Base-by-base conservation (phyloP, 2,797 vertebrate genomes). In the Rhinogobio ventralis region DNA sequence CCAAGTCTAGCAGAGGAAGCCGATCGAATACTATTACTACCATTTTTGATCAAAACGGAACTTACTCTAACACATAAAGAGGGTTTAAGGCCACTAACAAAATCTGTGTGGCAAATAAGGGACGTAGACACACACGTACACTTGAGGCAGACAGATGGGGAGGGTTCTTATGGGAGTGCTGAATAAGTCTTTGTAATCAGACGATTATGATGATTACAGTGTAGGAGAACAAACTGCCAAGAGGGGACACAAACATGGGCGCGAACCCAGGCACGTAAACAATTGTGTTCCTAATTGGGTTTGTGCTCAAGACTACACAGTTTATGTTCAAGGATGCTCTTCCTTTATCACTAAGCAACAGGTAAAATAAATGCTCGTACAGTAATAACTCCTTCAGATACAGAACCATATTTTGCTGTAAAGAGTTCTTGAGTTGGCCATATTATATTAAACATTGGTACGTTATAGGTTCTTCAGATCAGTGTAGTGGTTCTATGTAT, bases 141-240 rank as follows among this genome's bases (percentile, higher is more conserved):
- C 51, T 60, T 83, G 51, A 76, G 77, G 46, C 57, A 36, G 39
- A 33, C 79, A 81, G 79, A 86, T 72, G 67, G 83, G 67, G 57
- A 46, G 67, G 68, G 42, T 71, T 79, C 83, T 79, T 79, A n/a
- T 66, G 67, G 75, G 76, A 85, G 83, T 62, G 67, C 67, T 79
- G 83, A 85, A 62, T 85, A 79, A 79, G 83, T 85, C 76, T 85
- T 79, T 71, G 66, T 85, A 85, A 85, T 85, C 83, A 85, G 76
- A 85, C n/a, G 83, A 85, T 85, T 85, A 85, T 85, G 76, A 85
- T 79, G 83, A 85, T 85, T 85, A 79, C 76, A 85, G 76, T 85
- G 76, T 85, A 73, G 75, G 68, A 79, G 83, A 79, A 79, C 55
- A 85, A 64, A 79, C 55, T 53, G 76, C 42, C 42, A n/a, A 79